phyloP scores from a whole-genome alignment of 2,888 invertebrate genomes.

The Plagiodera versicolora region DNA sequence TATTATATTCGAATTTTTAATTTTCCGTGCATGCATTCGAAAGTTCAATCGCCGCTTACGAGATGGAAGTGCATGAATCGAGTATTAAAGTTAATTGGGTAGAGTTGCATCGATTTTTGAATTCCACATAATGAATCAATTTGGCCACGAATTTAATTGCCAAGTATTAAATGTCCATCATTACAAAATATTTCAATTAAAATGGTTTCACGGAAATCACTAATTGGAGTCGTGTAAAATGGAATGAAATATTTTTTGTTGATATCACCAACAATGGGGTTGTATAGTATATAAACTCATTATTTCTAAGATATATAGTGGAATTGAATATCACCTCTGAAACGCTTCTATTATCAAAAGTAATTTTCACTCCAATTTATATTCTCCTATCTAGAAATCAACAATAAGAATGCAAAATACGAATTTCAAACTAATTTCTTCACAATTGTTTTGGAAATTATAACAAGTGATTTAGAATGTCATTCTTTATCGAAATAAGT shows the following conservation, averaged over 20 bases:
- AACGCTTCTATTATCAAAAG: too few relatives aligned
- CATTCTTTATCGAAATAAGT: too few relatives aligned
- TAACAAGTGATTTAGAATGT: too few relatives aligned
- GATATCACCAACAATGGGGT: too few relatives aligned
- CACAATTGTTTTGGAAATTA: too few relatives aligned
- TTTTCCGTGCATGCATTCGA: background rate
- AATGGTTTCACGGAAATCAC: conserved; percentile 13
- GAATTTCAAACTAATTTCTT: too few relatives aligned
- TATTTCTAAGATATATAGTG: too few relatives aligned
- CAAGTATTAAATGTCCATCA: conserved; percentile 11
- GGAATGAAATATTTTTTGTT: too few relatives aligned
- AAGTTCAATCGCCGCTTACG: background rate
- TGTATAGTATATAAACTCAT: too few relatives aligned
- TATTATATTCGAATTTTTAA: background rate
- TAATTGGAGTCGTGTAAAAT: conserved; percentile 11
- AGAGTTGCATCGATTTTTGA: background rate
- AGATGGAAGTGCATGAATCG: background rate
- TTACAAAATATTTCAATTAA: conserved; percentile 12
- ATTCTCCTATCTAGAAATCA: too few relatives aligned
- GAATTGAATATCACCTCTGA: background rate
- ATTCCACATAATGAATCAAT: conserved; percentile 7
- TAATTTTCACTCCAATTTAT: too few relatives aligned
- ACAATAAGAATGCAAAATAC: too few relatives aligned
- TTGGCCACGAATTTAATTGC: conserved; percentile 14
- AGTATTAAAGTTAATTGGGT: background rate